Evolutionary conservation across 2,113 vertebrate genomes (phyloP).

Genomic region (Felis chaus): DNA sequence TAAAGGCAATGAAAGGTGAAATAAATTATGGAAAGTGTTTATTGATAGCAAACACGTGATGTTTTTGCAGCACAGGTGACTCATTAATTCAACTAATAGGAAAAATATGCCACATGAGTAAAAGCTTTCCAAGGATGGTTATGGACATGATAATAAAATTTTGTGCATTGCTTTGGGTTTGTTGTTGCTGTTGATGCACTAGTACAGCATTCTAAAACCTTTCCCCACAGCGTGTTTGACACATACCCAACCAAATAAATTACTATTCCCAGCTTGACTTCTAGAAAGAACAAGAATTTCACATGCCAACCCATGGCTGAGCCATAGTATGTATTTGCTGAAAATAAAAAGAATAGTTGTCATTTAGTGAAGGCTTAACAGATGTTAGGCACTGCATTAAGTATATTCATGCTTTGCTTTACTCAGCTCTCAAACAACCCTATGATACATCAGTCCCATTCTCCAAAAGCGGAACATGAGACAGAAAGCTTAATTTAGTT

Average conservation of each 20-base stretch:
- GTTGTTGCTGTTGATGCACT: not conserved
- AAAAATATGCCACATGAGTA: not conserved
- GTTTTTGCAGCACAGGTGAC: not conserved
- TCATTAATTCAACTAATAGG: not conserved
- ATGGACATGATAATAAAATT: not conserved
- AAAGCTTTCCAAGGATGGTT: not conserved
- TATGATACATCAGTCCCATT: not conserved
- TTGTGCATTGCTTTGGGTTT: not conserved
- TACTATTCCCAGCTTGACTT: constrained; percentile 11
- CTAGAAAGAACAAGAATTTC: constrained; percentile 30
- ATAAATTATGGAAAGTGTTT: not conserved
- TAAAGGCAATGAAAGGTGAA: not conserved
- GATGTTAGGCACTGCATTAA: not conserved
- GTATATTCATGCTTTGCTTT: not conserved
- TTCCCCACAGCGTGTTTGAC: not conserved
- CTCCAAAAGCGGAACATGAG: not conserved
- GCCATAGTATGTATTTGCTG: not conserved
- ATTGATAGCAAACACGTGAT: not conserved
- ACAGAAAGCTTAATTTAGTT: not conserved
- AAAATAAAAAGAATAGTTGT: not conserved
- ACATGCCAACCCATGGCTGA: not conserved
- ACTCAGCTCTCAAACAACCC: not conserved
- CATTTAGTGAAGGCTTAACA: constrained; percentile 23
- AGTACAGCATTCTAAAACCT: not conserved
- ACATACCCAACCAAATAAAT: constrained; percentile 3